phyloP scores from a whole-genome alignment of 2,888 invertebrate genomes.

The Dysmachus trigonus region DNA sequence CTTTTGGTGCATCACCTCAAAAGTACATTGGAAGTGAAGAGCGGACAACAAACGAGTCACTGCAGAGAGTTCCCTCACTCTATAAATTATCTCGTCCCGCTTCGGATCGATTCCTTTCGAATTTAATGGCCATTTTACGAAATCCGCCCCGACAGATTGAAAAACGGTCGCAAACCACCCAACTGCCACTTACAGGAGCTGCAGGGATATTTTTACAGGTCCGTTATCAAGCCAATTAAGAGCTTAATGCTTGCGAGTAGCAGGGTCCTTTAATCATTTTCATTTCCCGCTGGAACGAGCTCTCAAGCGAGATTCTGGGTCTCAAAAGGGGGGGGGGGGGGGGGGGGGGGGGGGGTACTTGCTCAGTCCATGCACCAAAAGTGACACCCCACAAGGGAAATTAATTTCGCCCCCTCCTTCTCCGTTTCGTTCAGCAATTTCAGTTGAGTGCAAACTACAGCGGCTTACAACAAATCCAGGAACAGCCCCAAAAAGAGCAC shows the following conservation, averaged over 20 bases:
- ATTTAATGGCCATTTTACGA: neutral
- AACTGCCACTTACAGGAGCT: neutral
- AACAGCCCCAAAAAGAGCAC: constrained; percentile 9
- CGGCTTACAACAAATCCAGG: constrained; percentile 8
- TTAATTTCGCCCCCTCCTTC: constrained; percentile 8
- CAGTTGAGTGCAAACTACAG: constrained; percentile 21
- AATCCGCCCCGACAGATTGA: neutral
- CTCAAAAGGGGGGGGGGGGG: neutral
- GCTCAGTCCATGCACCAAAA: constrained; percentile 12
- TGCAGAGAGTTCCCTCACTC: neutral
- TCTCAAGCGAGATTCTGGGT: neutral
- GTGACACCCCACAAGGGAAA: constrained; percentile 35
- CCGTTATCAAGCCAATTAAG: constrained; percentile 30
- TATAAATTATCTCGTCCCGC: neutral
- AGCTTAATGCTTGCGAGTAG: constrained; percentile 9
- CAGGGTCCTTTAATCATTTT: constrained; percentile 30
- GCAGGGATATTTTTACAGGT: neutral
- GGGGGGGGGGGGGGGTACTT: neutral
- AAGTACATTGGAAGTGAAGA: neutral
- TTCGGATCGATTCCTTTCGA: neutral
- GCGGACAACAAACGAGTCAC: neutral
- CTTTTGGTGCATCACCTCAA: neutral
- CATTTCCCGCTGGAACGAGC: neutral
- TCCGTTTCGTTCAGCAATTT: constrained; percentile 7
- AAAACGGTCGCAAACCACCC: neutral